These are phyloP conservation scores for Epiperipatus broadwayi DNA, from an alignment of 2,888 invertebrate genomes.

Conservation along the genomic window DNA sequence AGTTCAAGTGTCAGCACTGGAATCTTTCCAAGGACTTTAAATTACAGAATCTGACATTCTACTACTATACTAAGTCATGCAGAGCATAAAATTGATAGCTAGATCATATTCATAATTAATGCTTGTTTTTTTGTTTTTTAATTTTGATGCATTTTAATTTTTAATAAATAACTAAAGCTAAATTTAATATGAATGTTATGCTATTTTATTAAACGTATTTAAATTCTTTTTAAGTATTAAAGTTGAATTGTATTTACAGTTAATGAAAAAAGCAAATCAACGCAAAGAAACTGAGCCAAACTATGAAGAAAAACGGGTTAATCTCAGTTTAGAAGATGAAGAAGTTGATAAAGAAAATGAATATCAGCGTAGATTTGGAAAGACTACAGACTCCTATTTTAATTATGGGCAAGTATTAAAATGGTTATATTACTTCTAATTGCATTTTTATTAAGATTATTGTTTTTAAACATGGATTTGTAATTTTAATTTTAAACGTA, in stretches of 20 bases:
- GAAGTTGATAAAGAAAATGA: slow-evolving; percentile 24
- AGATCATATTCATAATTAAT: no score
- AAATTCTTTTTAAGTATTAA: slow-evolving; percentile 11
- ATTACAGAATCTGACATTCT: no score
- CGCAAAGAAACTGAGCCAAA: slow-evolving; percentile 85
- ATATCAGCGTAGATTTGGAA: slow-evolving; percentile 15
- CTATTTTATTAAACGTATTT: background rate
- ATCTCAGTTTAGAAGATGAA: slow-evolving; percentile 50
- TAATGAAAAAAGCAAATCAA: slow-evolving; percentile 71
- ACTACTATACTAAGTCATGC: no score
- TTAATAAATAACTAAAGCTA: no score
- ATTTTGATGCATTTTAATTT: no score
- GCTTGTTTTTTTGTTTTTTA: no score
- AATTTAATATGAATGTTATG: background rate
- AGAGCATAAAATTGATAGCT: no score
- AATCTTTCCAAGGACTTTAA: no score
- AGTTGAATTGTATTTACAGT: slow-evolving; percentile 23
- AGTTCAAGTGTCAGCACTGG: no score
- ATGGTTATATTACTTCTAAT: background rate
- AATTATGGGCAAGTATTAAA: slow-evolving; percentile 15
- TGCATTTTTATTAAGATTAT: no score
- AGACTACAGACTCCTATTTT: slow-evolving; percentile 9
- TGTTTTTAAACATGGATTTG: no score
- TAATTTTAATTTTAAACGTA: no score
- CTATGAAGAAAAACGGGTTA: slow-evolving; percentile 86